Conservation (phyloP, 1,140 invertebrate genomes). For the Penaeus indicus region DNA sequence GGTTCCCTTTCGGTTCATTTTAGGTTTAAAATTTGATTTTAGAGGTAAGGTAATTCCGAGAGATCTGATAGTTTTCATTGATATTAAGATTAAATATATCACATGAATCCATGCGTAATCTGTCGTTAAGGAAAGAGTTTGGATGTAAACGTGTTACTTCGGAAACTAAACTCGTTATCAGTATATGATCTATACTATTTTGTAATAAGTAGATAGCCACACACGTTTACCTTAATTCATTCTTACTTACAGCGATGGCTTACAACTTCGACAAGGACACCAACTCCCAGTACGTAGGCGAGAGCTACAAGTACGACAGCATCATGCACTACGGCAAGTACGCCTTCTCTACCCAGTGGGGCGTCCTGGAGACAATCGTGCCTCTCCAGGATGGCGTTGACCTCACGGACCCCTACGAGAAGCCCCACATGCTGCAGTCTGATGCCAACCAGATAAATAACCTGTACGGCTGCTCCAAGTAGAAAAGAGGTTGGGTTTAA, state of each 20-base stretch:
- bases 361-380: slow-evolving; percentile 36
- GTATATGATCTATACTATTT: too few species aligned
- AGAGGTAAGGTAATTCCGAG: too few species aligned
- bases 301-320: slow-evolving; percentile 46
- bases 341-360: slow-evolving; percentile 46
- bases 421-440: slow-evolving; percentile 21
- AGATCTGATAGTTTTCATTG: too few species aligned
- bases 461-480: slow-evolving; percentile 4
- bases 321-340: slow-evolving; percentile 56
- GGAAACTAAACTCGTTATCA: too few species aligned
- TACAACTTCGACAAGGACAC: slow-evolving; percentile 49
- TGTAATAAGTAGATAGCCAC: too few species aligned
- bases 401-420: slow-evolving; percentile 37
- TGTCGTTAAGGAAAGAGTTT: too few species aligned
- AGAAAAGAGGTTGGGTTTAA: neutral
- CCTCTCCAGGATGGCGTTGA: neutral
- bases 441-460: slow-evolving; percentile 54
- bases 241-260: neutral
- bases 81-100: too few species aligned
- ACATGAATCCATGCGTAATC: too few species aligned
- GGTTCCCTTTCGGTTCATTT: too few species aligned
- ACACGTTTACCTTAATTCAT: too few species aligned
- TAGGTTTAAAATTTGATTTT: too few species aligned
- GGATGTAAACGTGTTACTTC: too few species aligned
- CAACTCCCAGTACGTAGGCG: slow-evolving; percentile 42